Evolutionary conservation across 2,797 vertebrate species (phyloP).

Genomic region (Pseudochromis fuscus): DNA sequence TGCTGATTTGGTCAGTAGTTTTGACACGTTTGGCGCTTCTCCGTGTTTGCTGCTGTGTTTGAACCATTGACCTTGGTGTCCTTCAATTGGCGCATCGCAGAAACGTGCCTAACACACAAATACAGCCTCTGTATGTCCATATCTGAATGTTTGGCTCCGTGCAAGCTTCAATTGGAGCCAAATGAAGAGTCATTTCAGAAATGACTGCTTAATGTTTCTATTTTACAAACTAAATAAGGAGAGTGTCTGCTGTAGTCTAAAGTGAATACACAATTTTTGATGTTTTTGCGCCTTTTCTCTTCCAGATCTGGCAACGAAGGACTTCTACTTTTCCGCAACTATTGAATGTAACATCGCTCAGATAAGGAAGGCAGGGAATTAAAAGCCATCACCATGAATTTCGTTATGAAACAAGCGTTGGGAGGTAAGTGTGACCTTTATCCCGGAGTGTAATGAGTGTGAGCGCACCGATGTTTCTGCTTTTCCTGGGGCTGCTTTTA

Average conservation of each 20-base stretch:
- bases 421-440: slow-evolving; percentile 88
- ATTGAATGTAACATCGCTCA: slow-evolving; percentile 87
- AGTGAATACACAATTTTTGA: background rate
- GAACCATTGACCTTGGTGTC: slow-evolving; percentile 80
- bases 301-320: slow-evolving; percentile 74
- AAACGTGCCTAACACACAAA: slow-evolving; percentile 20
- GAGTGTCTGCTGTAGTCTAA: background rate
- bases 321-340: slow-evolving; percentile 66
- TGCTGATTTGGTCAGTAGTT: background rate
- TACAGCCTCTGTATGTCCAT: fast-evolving
- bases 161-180: background rate
- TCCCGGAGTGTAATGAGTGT: too few species aligned
- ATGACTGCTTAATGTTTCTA: background rate
- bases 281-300: slow-evolving; percentile 10
- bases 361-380: slow-evolving; percentile 83
- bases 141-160: background rate
- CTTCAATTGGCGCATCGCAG: slow-evolving; percentile 73
- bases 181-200: background rate
- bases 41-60: slow-evolving; percentile 1
- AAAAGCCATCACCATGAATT: slow-evolving; percentile 93
- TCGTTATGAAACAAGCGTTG: slow-evolving; percentile 96
- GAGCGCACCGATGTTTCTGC: background rate
- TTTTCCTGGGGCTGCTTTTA: background rate
- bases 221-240: background rate
- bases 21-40: background rate